Evolutionary conservation across 2,888 invertebrate genomes (phyloP).

Genomic region (Pogonocherus hispidulus): DNA sequence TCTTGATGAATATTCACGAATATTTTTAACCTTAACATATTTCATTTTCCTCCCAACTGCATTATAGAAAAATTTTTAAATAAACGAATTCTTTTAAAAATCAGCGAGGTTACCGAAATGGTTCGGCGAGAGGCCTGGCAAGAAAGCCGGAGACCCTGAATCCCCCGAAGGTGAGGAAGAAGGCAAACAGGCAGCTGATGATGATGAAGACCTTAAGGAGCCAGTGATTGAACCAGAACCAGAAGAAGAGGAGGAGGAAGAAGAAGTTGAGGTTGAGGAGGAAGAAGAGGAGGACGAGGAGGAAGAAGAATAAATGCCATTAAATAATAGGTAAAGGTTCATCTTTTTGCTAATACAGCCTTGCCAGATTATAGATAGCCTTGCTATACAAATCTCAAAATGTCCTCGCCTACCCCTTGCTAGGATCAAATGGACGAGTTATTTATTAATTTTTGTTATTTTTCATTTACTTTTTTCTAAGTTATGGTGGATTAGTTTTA

Average conservation of each 20-base stretch:
- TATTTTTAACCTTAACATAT: too few species aligned
- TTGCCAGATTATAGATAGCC: too few species aligned
- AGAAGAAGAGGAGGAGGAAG: slow-evolving; percentile 82
- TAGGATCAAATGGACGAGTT: too few species aligned
- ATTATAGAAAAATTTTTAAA: too few species aligned
- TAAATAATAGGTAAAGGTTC: background rate
- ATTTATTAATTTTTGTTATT: too few species aligned
- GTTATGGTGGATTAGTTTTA: too few species aligned
- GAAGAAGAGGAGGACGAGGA: slow-evolving; percentile 84
- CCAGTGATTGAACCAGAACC: slow-evolving; percentile 78
- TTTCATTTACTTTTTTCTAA: too few species aligned
- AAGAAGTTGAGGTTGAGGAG: slow-evolving; percentile 80
- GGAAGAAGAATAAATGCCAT: slow-evolving; percentile 68
- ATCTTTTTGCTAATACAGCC: background rate
- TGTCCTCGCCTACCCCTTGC: too few species aligned
- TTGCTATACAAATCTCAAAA: too few species aligned
- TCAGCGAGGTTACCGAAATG: slow-evolving; percentile 94
- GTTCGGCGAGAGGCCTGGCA: slow-evolving; percentile 96
- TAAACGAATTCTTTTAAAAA: background rate
- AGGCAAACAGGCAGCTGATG: slow-evolving; percentile 83
- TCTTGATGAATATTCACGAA: too few species aligned
- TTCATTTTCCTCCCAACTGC: slow-evolving; percentile 38
- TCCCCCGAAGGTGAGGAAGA: slow-evolving; percentile 94
- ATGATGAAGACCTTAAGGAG: slow-evolving; percentile 74
- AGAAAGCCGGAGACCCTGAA: slow-evolving; percentile 89